Base-by-base conservation (phyloP, 2,113 vertebrate species). In the Rousettus leschenaultii region DNA sequence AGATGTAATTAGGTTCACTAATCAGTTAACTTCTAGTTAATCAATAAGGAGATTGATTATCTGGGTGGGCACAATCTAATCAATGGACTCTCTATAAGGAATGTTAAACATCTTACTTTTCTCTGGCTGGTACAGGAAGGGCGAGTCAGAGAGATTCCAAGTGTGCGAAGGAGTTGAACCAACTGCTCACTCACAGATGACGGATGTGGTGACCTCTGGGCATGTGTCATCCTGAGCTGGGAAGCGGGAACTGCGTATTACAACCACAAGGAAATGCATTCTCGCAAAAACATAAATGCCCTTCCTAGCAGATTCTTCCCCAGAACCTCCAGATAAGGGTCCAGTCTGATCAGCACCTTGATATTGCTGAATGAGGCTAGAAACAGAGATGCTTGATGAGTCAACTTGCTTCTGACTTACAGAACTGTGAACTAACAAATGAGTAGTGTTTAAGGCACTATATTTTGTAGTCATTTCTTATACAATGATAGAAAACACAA, bases 181-280 rank as follows among this genome's bases (percentile, higher is more conserved):
- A 15, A 2, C 38, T 63, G 12, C 3, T 55, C 10, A 63, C 9
- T 63, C 19, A 9, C 26, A 8, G 1, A 11, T 48, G 73, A 85
- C 26, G 68, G n/a, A 12, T 6, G 3, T 10, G 33, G 12, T 24
- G n/a, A 14, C 26, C 6, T 12, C 7, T 73, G 26, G 1, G 1
- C 16, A 1, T 14, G 12, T 45, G 18, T 2, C 53, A 22, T 9
- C 15, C 35, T 24, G 73, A 70, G 16, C 21, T 70, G 82, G 82
- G 45, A 78, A 48, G 43, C 1, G n/a, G 8, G 24, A 13, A 68
- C 19, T 0, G 0, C 11, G 18, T 45, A 26, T 33, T 21, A 5
- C 30, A 51, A 26, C 5, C 1, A 35, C 1, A 55, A 75, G 10
- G 18, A 40, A 63, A 53, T 40, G 30, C 61, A 91, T 80, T 87